Percentiles rank a stretch among this genome's conserved stretches.
phyloP scores from a whole-genome alignment of 2,113 vertebrate species.

The Microcebus ravelobensis region DNA sequence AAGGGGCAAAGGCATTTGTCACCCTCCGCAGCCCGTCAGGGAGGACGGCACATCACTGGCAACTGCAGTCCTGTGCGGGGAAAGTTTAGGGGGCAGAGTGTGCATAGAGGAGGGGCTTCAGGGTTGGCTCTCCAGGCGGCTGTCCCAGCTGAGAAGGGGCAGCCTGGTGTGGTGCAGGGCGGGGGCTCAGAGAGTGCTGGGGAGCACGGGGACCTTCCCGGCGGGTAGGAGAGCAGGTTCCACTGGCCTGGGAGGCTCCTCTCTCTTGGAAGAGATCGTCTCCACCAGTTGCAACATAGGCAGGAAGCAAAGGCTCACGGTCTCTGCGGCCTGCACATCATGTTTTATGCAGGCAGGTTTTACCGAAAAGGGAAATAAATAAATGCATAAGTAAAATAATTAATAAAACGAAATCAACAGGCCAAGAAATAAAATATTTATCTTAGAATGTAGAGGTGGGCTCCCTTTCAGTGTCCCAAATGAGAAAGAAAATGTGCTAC shows the following conservation, averaged over 20 bases:
- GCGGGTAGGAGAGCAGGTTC: background rate
- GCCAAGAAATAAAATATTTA: background rate
- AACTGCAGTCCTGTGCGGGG: background rate
- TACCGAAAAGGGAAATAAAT: background rate
- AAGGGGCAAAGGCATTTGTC: background rate
- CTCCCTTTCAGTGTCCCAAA: background rate
- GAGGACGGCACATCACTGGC: background rate
- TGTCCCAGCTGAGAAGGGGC: background rate
- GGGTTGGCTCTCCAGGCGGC: fast-evolving
- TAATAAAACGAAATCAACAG: background rate
- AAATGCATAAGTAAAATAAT: background rate
- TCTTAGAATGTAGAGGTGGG: background rate
- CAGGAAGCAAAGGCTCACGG: background rate
- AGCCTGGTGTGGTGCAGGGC: background rate
- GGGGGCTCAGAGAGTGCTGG: background rate
- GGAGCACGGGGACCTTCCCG: background rate
- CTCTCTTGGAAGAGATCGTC: background rate
- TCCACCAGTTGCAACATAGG: fast-evolving
- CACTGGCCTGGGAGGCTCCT: background rate
- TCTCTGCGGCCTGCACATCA: fast-evolving
- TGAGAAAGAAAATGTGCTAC: background rate
- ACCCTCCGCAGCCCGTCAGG: fast-evolving
- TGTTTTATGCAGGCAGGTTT: background rate
- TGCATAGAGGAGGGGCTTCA: background rate
- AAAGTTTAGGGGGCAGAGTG: fast-evolving